Base-by-base conservation (phyloP, 2,797 vertebrate species). In the Crypturellus tataupa region DNA sequence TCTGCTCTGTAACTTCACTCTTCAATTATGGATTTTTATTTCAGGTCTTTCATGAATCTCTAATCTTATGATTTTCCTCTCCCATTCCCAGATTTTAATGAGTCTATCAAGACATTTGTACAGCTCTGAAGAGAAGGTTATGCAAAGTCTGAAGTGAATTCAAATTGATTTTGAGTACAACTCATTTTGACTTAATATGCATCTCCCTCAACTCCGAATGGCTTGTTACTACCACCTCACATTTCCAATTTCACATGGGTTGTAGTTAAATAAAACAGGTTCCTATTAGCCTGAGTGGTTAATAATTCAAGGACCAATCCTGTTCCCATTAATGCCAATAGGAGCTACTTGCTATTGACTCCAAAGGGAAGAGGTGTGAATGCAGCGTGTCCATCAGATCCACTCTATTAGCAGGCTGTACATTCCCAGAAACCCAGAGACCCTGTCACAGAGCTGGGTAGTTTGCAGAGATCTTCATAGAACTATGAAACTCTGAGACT, bases 71-170 rank as follows among this genome's bases (percentile, higher is more conserved):
- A 62, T 95, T 85, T 91, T 67, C 72, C 72, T 92, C 76, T 69
- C 67, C 65, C 79, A 14, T 89, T 93, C 72, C 89, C 58, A 68
- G 72, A 68, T 91, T 95, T 96, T 95, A 94, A 93, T 87, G 88
- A 80, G 92, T 87, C 92, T 89, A 83, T 90, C 84, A 87, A 89
- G 90, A 82, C 79, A 78, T 93, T 95, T 90, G 84, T 78, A 31
- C 62, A 90, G 90, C 81, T 39, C 79, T 37, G 59, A 90, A 60
- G 79, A 94, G 80, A 92, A 95, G 84, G 94, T 92, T 96, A 90
- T 83, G 69, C 84, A 94, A 95, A 97, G 90, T 80, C 76, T 93
- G 94, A 94, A 87, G 65, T 55, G 93, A 94, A 95, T 92, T 85
- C 86, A 90, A 92, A 93, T 85, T 87, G 76, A 75, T 85, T 94